A percentile compares a stretch with the other conserved stretches of the same genome.
These are phyloP conservation scores for Tapera naevia DNA, from an alignment of 2,797 vertebrate genomes.

Conservation along the genomic window DNA sequence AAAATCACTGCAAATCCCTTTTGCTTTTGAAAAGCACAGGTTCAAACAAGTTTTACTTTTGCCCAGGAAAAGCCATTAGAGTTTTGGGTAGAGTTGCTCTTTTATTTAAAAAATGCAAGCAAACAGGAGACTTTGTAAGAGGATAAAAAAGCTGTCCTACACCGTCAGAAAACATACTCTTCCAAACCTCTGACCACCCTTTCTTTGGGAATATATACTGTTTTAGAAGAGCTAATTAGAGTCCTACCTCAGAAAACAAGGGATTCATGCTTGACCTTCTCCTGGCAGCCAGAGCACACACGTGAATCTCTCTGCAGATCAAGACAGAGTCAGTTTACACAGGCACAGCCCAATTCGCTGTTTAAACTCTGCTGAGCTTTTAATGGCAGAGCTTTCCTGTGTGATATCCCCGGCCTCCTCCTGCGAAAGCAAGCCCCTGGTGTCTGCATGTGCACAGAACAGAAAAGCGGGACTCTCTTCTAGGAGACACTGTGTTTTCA, in stretches of 20 bases:
- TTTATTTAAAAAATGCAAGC: background rate
- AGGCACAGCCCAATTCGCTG: background rate
- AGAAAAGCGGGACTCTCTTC: background rate
- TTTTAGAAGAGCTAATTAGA: background rate
- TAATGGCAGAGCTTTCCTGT: background rate
- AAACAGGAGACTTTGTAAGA: background rate
- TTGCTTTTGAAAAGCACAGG: background rate
- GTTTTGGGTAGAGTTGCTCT: background rate
- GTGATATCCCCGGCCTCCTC: background rate
- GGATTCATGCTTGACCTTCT: background rate
- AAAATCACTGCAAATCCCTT: background rate
- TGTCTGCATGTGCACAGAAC: background rate
- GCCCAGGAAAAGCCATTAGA: background rate
- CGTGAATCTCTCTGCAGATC: background rate
- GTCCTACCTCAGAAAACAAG: background rate
- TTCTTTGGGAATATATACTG: background rate
- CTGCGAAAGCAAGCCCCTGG: background rate
- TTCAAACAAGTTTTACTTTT: background rate
- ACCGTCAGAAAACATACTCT: background rate
- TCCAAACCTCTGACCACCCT: background rate
- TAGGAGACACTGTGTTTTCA: background rate
- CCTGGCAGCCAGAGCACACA: background rate
- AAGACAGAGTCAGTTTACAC: background rate
- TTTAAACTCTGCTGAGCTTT: background rate
- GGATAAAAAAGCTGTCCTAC: background rate